Percentiles rank a stretch among this genome's conserved stretches.
These are phyloP conservation scores for Sesamia inferens DNA, from an alignment of 2,888 invertebrate genomes.

Conservation along the genomic window DNA sequence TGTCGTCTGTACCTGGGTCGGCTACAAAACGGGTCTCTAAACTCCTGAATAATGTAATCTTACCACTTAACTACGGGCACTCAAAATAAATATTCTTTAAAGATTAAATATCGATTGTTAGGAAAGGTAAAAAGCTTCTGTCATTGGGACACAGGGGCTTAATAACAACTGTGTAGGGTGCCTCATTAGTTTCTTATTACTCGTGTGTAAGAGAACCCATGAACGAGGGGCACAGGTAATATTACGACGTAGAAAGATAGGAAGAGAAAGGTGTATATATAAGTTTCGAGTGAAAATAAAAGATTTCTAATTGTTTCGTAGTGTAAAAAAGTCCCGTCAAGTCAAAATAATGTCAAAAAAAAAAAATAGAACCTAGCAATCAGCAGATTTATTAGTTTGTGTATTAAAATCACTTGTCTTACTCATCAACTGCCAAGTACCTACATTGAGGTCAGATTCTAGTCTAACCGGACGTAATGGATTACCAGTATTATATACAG, in stretches of 20 bases:
- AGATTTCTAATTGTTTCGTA: too few relatives aligned
- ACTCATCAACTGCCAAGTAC: too few relatives aligned
- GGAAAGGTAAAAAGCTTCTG: slow-evolving; percentile 14
- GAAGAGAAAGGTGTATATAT: not conserved
- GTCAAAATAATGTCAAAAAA: too few relatives aligned
- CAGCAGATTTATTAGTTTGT: too few relatives aligned
- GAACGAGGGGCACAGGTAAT: not conserved
- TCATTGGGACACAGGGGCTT: slow-evolving; percentile 1
- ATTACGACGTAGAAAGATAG: not conserved
- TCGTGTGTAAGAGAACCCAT: not conserved
- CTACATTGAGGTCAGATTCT: too few relatives aligned
- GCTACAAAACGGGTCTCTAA: not conserved
- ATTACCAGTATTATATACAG: too few relatives aligned
- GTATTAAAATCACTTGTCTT: too few relatives aligned
- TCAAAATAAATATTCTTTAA: not conserved
- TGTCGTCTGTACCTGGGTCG: too few relatives aligned
- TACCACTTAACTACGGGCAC: not conserved
- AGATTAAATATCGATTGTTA: not conserved
- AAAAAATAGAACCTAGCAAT: too few relatives aligned
- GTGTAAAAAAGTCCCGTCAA: too few relatives aligned
- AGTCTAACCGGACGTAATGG: too few relatives aligned
- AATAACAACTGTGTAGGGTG: slow-evolving; percentile 18
- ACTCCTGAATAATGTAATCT: slow-evolving; percentile 7
- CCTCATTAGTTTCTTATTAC: slow-evolving; percentile 26
- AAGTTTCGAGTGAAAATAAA: too few relatives aligned